Percentiles rank a stretch among this genome's conserved stretches.
Conservation (phyloP, 2,888 invertebrate genomes). For the Eupithecia vulgata region DNA sequence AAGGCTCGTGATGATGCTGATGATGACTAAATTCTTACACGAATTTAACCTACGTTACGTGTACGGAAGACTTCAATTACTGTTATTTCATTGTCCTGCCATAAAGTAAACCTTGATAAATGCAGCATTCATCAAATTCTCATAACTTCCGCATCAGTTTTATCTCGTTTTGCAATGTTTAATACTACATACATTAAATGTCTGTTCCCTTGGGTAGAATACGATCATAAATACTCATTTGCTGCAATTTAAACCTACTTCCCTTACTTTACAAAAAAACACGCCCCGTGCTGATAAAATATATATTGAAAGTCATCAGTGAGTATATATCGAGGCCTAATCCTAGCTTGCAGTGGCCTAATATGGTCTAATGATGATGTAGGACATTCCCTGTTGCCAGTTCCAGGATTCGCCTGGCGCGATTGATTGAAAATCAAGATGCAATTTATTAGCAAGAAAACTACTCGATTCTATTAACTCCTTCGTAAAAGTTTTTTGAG, state of each 20-base stretch:
- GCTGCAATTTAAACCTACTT: not conserved
- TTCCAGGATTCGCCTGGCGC: not conserved
- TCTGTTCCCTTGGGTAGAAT: not conserved
- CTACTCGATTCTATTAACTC: not conserved
- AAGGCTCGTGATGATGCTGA: too few relatives aligned
- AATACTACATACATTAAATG: not conserved
- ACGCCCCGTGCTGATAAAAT: not conserved
- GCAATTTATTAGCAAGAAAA: not conserved
- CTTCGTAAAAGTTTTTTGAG: not conserved
- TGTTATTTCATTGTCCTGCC: constrained; percentile 20
- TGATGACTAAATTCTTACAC: not conserved
- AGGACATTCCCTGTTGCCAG: not conserved
- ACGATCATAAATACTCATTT: not conserved
- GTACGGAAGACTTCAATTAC: constrained; percentile 25
- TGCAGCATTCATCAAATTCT: constrained; percentile 19
- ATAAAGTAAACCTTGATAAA: constrained; percentile 25
- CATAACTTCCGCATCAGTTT: constrained; percentile 23
- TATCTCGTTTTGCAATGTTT: constrained; percentile 1
- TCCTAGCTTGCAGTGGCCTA: not conserved
- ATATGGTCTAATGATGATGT: not conserved
- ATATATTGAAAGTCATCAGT: too few relatives aligned
- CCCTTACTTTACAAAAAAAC: not conserved
- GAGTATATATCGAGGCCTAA: too few relatives aligned
- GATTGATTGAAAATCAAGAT: not conserved
- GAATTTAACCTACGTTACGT: constrained; percentile 3